Base-by-base conservation (phyloP, 1,140 invertebrate species). In the Stegodyphus dumicola region DNA sequence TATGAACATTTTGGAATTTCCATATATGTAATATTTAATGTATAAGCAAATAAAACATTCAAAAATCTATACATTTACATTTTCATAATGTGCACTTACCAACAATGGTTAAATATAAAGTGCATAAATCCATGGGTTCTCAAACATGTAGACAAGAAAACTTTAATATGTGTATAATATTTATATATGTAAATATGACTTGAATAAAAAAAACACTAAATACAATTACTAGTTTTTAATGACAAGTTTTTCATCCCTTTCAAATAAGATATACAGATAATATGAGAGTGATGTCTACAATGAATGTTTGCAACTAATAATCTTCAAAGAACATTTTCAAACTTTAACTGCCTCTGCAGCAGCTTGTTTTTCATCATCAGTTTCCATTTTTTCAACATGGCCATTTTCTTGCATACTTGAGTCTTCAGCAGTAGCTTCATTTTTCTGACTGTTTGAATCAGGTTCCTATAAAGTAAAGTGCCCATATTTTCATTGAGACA, bases 191-290 rank as follows among this genome's bases (percentile, higher is more conserved):
- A 33, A 33, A 33, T 33, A 33, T 33, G 33, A 33, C 33, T 33
- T 33, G 33, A 33, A 33, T 33, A 33, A 33, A 33, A 33, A 33
- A 33, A 33, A 33, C 33, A 33, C 33, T 33, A 33, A 33, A 33
- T 33, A 33, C 33, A 33, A 33, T 33, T 33, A 33, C 33, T 33
- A 49, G 11, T 56, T 54, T 54, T 75, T 54, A 75, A n/a, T 15
- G 52, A 75, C 13, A 75, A 54, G 54, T 6, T 49, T 54, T n/a
- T 15, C 53, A 75, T 56, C 11, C n/a, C 10, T 51, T 52, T 73
- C 53, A 56, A 73, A 51, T 49, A 7, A 75, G 18, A 75, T 75
- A 83, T 83, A 75, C 51, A 85, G 51, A 85, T 75, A 79, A 75
- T 48, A 76, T 77, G 71, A 69, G 13, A 56, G 77, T 76, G 60